Base-by-base conservation (phyloP, 2,113 vertebrate genomes). In the Chaetops frenatus region DNA sequence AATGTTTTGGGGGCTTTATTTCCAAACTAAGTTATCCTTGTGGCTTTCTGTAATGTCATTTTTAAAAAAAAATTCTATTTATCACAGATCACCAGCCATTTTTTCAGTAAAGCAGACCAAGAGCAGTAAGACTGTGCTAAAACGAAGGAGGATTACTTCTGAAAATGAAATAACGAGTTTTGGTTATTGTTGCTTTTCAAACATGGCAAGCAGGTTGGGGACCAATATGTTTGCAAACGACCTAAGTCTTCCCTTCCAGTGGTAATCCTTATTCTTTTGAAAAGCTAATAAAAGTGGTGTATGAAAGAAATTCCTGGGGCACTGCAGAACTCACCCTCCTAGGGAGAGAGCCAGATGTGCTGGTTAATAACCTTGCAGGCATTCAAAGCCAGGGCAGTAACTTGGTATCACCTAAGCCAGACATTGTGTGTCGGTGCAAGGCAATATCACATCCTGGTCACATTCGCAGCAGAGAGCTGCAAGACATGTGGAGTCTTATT, bases 281-380 rank as follows among this genome's bases (percentile, higher is more conserved):
- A 97, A 97, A 95, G 82, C 96, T 95, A 96, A 97, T 97, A 97
- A 97, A 96, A 97, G 50, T 96, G 91, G 86, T 86, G 90, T 95
- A 97, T 96, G 94, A 97, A 96, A 93, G 89, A 96, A 97, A 97
- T 97, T 97, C 96, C 93, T 96, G 95, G 96, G 96, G 95, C 94
- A 86, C 84, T 91, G 87, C 94, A 95, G 94, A 95, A 74, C 96
- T 96, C 85, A 97, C 96, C 94, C 94, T 95, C 95, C 96, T 86
- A 95, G 94, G 93, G 95, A 97, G 94, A 95, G 92, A 87, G 95
- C 97, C 97, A 98, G 96, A 97, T 96, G 92, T 92, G 93, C 91
- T 3, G 80, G 86, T 61, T 92, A 82, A 97, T 96, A 93, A 94
- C 95, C 96, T 94, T 81, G 82, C 83, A 92, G 87, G 86, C 80